phyloP scores from a whole-genome alignment of 2,888 invertebrate species.

The Sturmia bella region DNA sequence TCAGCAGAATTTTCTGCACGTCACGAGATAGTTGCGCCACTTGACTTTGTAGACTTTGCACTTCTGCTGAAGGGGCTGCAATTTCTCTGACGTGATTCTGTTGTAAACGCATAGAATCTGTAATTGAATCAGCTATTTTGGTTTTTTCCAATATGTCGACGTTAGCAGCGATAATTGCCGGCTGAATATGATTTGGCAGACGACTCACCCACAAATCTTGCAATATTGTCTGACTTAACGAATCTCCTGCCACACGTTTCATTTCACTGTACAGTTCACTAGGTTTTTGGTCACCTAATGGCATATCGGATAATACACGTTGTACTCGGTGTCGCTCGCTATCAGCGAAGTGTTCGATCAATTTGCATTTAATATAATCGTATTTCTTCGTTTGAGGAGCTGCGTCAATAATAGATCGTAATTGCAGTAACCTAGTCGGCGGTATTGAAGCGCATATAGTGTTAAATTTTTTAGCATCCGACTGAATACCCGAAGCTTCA shows the following conservation, averaged over 20 bases:
- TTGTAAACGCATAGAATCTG: conserved; percentile 20
- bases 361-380: conserved; percentile 18
- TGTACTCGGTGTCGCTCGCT: no score
- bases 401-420: conserved; percentile 13
- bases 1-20: conserved; percentile 8
- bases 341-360: no score
- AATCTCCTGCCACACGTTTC: conserved; percentile 23
- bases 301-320: conserved; percentile 12
- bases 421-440: conserved; percentile 8
- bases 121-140: conserved; percentile 33
- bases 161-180: conserved; percentile 39
- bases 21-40: conserved; percentile 18
- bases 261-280: conserved; percentile 22
- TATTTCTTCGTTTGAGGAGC: conserved; percentile 10
- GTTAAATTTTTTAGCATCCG: conserved; percentile 36
- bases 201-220: conserved; percentile 44
- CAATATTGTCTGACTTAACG: conserved; percentile 37
- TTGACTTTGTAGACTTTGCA: conserved; percentile 27
- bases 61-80: background rate
- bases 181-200: conserved; percentile 30
- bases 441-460: conserved; percentile 33
- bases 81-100: conserved; percentile 8
- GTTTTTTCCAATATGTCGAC: conserved; percentile 32
- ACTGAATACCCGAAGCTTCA: conserved; percentile 28
- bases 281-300: conserved; percentile 12